These are phyloP conservation scores for Spialia ferax DNA, from an alignment of 2,888 invertebrate species.

Conservation along the genomic window DNA sequence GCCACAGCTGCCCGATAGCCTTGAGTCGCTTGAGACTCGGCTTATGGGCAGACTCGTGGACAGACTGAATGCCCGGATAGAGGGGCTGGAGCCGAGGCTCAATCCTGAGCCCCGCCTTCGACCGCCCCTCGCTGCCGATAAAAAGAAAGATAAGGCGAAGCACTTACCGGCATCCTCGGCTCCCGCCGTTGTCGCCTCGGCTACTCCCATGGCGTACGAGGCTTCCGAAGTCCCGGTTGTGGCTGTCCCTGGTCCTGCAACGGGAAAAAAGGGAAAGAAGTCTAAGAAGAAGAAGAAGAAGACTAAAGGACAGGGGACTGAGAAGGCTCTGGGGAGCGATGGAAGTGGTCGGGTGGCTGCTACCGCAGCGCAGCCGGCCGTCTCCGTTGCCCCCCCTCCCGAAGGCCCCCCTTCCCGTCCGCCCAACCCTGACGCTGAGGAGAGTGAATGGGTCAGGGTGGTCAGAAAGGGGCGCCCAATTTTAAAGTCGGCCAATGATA, in stretches of 20 bases:
- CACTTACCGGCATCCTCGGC: background rate
- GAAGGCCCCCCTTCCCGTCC: no score
- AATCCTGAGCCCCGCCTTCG: background rate
- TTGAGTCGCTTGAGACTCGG: no score
- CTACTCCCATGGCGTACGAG: background rate
- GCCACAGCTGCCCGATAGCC: no score
- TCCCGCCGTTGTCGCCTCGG: background rate
- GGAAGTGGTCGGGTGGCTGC: no score
- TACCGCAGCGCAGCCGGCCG: no score
- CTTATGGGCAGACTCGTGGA: background rate
- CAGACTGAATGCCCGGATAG: background rate
- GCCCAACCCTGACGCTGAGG: no score
- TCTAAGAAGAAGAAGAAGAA: background rate
- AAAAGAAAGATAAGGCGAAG: background rate
- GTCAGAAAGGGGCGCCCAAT: no score
- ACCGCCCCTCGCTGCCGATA: background rate
- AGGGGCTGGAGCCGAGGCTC: background rate
- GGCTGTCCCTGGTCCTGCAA: background rate
- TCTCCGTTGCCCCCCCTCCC: no score
- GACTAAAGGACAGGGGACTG: no score
- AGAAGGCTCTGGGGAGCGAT: background rate
- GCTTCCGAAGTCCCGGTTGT: background rate
- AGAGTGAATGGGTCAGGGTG: no score
- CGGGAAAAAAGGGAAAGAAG: background rate
- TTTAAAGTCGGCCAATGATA: no score